Percentiles rank a stretch among this genome's conserved stretches.
Conservation (phyloP, 2,797 vertebrate species). For the Tympanoctomys barrerae region DNA sequence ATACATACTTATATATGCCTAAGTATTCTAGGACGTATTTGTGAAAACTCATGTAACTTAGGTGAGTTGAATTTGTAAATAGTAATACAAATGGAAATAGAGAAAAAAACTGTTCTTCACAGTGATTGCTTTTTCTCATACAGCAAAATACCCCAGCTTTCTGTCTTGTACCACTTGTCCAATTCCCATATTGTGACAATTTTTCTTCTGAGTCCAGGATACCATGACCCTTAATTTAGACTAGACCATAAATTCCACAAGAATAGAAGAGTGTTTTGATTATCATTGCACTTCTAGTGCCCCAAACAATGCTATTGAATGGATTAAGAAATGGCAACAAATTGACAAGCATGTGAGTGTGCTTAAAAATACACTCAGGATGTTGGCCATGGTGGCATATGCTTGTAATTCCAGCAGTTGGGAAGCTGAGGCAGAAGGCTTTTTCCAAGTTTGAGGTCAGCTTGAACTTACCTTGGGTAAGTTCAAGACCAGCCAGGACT, state of each 20-base stretch:
- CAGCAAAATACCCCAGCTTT: background rate
- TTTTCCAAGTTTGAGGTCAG: background rate
- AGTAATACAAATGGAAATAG: slow-evolving; percentile 5
- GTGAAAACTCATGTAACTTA: background rate
- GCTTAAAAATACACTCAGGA: background rate
- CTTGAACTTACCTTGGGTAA: background rate
- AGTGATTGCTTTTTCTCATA: background rate
- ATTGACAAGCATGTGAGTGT: background rate
- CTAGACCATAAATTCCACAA: background rate
- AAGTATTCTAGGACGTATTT: background rate
- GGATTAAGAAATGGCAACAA: background rate
- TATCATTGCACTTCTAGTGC: background rate
- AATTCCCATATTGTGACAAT: background rate
- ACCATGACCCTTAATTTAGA: background rate
- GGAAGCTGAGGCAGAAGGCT: background rate
- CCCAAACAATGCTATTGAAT: background rate
- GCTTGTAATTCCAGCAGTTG: background rate
- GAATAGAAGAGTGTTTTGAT: background rate
- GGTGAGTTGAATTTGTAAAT: background rate
- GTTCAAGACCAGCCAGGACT: background rate
- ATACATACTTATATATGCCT: background rate
- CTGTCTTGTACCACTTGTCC: background rate
- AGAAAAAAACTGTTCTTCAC: background rate
- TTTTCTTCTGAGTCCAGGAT: background rate
- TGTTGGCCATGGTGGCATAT: background rate